Percentiles rank a stretch among this genome's conserved stretches.
These are phyloP conservation scores for Coenonympha glycerion DNA, from an alignment of 2,888 invertebrate genomes.

Conservation along the genomic window DNA sequence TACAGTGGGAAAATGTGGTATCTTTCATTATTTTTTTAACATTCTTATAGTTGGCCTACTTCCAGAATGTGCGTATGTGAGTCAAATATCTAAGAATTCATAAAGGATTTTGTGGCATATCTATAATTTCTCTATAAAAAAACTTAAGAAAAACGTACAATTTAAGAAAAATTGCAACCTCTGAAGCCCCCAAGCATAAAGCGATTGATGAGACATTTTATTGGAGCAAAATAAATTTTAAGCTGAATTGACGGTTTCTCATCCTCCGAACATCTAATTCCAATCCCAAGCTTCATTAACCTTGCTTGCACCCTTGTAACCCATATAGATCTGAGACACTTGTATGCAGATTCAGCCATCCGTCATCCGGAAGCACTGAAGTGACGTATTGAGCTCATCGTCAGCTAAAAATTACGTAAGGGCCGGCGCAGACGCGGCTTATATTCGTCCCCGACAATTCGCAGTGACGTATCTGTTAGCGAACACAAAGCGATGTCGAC, in stretches of 20 bases:
- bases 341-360: constrained; percentile 46
- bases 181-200: too few species aligned
- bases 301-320: constrained; percentile 40
- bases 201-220: too few species aligned
- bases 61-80: too few species aligned
- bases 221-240: background rate
- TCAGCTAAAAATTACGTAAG: constrained; percentile 69
- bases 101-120: too few species aligned
- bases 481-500: constrained; percentile 40
- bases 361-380: constrained; percentile 61
- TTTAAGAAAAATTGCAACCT: too few species aligned
- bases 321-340: constrained; percentile 47
- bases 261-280: background rate
- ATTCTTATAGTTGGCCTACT: too few species aligned
- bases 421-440: constrained; percentile 63
- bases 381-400: constrained; percentile 72
- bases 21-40: too few species aligned
- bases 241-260: background rate
- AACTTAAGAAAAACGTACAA: too few species aligned
- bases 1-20: too few species aligned
- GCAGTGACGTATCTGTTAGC: constrained; percentile 40
- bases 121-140: too few species aligned
- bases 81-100: too few species aligned
- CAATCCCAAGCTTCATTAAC: constrained; percentile 44
- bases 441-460: constrained; percentile 50